Conservation (phyloP, 2,797 vertebrate species). For the Sitta carolinensis region DNA sequence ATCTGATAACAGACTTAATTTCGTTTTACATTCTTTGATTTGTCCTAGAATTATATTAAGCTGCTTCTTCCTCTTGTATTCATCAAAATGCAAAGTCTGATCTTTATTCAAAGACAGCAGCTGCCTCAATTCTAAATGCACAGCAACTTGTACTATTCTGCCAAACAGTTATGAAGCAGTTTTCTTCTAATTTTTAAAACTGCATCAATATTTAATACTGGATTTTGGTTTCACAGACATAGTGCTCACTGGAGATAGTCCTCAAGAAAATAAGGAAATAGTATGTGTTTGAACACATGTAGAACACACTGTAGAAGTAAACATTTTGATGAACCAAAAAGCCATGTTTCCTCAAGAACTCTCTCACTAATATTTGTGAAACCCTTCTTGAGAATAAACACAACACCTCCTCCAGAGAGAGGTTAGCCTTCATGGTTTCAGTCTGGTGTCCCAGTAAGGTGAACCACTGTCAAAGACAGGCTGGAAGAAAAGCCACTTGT, state of each 20-base stretch:
- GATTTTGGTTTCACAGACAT: not conserved
- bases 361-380: conserved; percentile 27
- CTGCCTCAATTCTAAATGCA: not conserved
- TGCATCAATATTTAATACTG: not conserved
- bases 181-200: not conserved
- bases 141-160: not conserved
- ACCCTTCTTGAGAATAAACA: conserved; percentile 58
- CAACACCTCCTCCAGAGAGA: conserved; percentile 47
- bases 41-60: not conserved
- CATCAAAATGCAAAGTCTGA: not conserved
- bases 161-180: not conserved
- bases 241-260: conserved; percentile 13
- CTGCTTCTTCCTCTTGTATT: not conserved
- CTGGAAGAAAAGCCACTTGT: not conserved
- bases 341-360: not conserved
- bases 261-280: conserved; percentile 36
- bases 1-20: not conserved
- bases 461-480: conserved; percentile 42
- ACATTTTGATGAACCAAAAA: conserved; percentile 58
- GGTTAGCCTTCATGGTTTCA: conserved; percentile 19
- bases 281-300: conserved; percentile 11
- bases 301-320: not conserved
- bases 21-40: not conserved
- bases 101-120: not conserved
- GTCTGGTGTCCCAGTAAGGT: conserved; percentile 62